Base-by-base conservation (phyloP, 2,888 invertebrate species). In the Pocota personata region DNA sequence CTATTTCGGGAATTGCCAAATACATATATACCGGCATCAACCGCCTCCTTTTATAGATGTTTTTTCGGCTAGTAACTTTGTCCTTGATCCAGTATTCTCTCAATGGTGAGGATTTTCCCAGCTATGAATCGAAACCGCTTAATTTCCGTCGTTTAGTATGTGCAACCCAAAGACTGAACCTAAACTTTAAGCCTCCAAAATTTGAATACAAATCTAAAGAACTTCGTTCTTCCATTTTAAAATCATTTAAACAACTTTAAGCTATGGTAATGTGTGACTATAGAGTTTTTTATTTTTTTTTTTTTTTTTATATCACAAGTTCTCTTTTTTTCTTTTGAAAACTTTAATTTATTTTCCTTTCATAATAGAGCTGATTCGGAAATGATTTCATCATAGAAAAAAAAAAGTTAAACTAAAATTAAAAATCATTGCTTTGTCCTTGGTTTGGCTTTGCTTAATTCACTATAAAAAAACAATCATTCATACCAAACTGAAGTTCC, bases 311-410 rank as follows among this genome's bases (percentile, higher is more conserved):
- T 24, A 4, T 24, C 24, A 3, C 4, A 24, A 24, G 2, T 24
- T 24, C 24, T 24, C 24, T 24, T 43, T 67, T 6, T 37, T 50
- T 46, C 21, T 66, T 50, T 58, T 60, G 0, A 14, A 37, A 24
- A 24, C 3, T 19, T 43, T 58, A 16, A 24, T 58, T 76, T 57
- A 21, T 64, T 71, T 75, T 48, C 58, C 67, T 72, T 77, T 72
- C 58, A 64, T 21, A 79, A 67, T 67, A 86, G 80, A 80, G 86
- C 84, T 86, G 84, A 87, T 86, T 86, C 80, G 77, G 86, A 87
- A 80, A 84, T 48, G 77, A 78, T 57, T 78, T 48, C 30, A 50
- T 52, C 21, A 21, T 27, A 55, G 14, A 48, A 40, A 77, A 58
- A 72, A 46, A 30, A 16, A 55, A 32, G 6, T 37, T 48, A 14